phyloP scores from a whole-genome alignment of 2,113 vertebrate genomes.

The Todiramphus saurophagus region DNA sequence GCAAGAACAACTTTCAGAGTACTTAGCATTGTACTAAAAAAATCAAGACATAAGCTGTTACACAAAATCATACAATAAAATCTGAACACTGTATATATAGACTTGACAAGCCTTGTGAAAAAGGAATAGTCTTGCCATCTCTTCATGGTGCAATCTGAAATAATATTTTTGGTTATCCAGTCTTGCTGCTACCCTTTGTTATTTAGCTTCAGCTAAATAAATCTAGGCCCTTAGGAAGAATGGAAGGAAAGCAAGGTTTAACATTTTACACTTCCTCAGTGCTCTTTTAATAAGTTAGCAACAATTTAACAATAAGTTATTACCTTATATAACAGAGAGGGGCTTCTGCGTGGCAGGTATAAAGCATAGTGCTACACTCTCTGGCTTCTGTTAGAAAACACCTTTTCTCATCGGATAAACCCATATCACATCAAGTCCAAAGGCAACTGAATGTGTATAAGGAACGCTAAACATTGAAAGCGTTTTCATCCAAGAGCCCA shows the following conservation, averaged over 20 bases:
- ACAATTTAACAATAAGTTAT: slow-evolving; percentile 47
- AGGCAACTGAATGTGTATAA: not conserved
- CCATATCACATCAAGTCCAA: not conserved
- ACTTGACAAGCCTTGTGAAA: not conserved
- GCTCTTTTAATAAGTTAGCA: slow-evolving; percentile 44
- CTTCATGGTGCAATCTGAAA: not conserved
- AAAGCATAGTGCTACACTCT: slow-evolving; percentile 17
- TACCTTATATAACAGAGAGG: slow-evolving; percentile 31
- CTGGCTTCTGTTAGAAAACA: slow-evolving; percentile 47
- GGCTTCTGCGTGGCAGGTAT: not conserved
- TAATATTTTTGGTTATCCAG: not conserved
- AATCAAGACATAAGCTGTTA: not conserved
- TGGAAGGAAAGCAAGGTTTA: slow-evolving; percentile 2
- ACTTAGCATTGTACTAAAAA: not conserved
- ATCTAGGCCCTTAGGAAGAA: not conserved
- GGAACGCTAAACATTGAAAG: not conserved
- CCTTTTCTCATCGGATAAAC: slow-evolving; percentile 37
- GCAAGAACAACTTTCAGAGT: not conserved
- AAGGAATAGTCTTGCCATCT: not conserved
- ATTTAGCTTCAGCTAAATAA: not conserved
- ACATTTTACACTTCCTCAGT: slow-evolving; percentile 29
- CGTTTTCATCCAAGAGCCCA: not conserved
- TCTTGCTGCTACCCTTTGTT: not conserved
- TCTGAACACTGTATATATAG: not conserved
- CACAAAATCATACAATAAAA: not conserved